Conservation (phyloP, 2,888 invertebrate species). For the Glaucopsyche alexis region DNA sequence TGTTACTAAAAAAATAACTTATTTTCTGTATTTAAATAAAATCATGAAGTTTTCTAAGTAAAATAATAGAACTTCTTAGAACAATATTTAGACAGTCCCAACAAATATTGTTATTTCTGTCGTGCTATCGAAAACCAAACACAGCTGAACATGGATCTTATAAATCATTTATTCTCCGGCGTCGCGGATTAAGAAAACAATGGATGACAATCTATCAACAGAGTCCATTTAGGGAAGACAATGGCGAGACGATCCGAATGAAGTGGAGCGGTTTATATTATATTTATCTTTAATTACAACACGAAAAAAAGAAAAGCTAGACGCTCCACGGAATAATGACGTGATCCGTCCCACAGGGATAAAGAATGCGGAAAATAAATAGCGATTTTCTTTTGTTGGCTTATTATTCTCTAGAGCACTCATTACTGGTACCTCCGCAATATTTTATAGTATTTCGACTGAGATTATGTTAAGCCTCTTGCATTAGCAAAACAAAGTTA, state of each 20-base stretch:
- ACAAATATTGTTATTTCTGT: slow-evolving; percentile 37
- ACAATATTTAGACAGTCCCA: slow-evolving; percentile 27
- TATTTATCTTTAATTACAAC: slow-evolving; percentile 80
- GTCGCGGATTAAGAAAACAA: slow-evolving; percentile 72
- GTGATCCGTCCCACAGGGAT: slow-evolving; percentile 64
- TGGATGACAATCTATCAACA: slow-evolving; percentile 72
- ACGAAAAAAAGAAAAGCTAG: slow-evolving; percentile 54
- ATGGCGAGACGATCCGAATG: slow-evolving; percentile 59
- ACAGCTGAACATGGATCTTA: slow-evolving; percentile 50
- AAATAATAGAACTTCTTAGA: background rate
- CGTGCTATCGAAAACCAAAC: slow-evolving; percentile 34
- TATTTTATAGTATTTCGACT: slow-evolving; percentile 41
- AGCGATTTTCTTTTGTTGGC: slow-evolving; percentile 76
- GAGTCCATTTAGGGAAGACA: slow-evolving; percentile 68
- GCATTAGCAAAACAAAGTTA: slow-evolving; percentile 39
- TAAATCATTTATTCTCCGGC: slow-evolving; percentile 73
- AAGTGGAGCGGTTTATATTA: slow-evolving; percentile 75
- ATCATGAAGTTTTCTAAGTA: background rate
- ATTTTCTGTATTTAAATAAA: background rate
- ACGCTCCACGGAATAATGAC: slow-evolving; percentile 65
- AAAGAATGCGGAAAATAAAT: slow-evolving; percentile 70
- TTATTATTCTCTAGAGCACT: slow-evolving; percentile 74
- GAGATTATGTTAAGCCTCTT: slow-evolving; percentile 40
- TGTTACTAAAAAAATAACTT: background rate
- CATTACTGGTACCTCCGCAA: slow-evolving; percentile 65